Base-by-base conservation (phyloP, 1,140 invertebrate genomes). In the Myzus persicae region DNA sequence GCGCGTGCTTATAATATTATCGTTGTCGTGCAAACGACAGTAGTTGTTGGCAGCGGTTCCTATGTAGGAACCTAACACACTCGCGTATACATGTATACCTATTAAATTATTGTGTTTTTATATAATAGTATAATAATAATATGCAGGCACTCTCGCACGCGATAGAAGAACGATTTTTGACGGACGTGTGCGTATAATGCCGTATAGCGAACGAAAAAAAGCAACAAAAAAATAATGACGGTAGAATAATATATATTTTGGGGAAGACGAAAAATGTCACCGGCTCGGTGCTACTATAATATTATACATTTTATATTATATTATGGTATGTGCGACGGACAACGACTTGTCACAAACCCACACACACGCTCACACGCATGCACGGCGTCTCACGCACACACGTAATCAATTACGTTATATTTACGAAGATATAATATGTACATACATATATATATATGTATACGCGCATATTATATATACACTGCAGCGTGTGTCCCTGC, bases 241-340 rank as follows among this genome's bases (percentile, higher is more conserved):
- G 31, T 76, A 18, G 31, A 18, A 51, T 24, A 76, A 18, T 18
- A 76, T 67, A 31, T 14, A n/a, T n/a, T 76, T 46, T 36, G 18
- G 85, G 85, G n/a, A 46, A 87, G 42, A 87, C 46, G 85, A n/a
- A 44, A 87, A 44, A 87, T 87, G 85, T 87, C 85, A 87, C 44
- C 85, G 82, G 9, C 6, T 31, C 42, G 9, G 26, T n/a, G 59
- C 59, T n/a, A 67, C 11, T 38, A 8, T 14, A 20, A 46, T 36
- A 87, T 11, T 82, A 24, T 87, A 46, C 42, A 4, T 40, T 76
- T 82, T 82, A 82, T 38, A 38, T 42, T 84, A 42, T 14, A 42
- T 14, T 82, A 82, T n/a, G n/a, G n/a, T n/a, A 24, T 22, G 85
- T n/a, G 40, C 38, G 82, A 40, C 42, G 42, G 18, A 87, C 85